phyloP scores from a whole-genome alignment of 2,888 invertebrate genomes.

The Lydus trimaculatus region DNA sequence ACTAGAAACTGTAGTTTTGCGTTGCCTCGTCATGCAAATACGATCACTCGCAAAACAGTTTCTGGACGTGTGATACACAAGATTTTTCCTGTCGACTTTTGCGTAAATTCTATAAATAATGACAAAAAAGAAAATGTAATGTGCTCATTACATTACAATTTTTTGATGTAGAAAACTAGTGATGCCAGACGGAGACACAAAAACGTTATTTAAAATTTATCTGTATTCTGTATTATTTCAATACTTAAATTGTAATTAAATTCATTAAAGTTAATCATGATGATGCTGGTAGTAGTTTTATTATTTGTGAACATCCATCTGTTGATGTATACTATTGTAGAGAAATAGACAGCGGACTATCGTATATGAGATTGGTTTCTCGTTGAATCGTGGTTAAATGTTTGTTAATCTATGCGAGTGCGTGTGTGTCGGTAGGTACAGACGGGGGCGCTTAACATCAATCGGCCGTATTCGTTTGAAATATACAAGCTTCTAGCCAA shows the following conservation, averaged over 20 bases:
- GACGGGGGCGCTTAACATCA: conserved; percentile 48
- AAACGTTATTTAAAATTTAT: background rate
- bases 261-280: background rate
- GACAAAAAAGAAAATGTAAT: no score
- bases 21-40: no score
- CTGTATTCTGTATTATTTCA: background rate
- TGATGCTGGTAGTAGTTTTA: background rate
- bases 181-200: no score
- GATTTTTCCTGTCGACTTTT: no score
- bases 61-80: no score
- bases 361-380: conserved; percentile 18
- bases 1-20: no score
- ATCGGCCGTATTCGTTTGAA: conserved; percentile 52
- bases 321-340: background rate
- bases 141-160: no score
- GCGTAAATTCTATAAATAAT: no score
- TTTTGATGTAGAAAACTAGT: no score
- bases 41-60: no score
- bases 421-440: conserved; percentile 41
- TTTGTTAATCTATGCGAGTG: conserved; percentile 56
- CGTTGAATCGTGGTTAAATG: conserved; percentile 44
- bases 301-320: background rate
- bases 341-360: conserved; percentile 35
- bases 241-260: background rate
- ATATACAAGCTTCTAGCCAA: conserved; percentile 50